phyloP scores from a whole-genome alignment of 2,888 invertebrate species.

The Schizaphis graminum region DNA sequence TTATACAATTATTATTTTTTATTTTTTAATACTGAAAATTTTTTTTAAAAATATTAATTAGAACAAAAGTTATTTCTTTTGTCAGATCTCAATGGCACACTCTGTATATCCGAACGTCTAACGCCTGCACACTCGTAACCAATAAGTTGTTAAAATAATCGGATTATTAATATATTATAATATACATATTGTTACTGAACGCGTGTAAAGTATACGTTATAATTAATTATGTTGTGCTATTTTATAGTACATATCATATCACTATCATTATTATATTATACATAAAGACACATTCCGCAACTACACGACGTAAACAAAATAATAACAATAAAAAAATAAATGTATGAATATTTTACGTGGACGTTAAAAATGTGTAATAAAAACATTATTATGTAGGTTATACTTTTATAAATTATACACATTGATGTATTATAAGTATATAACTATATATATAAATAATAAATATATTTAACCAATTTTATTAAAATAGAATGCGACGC shows the following conservation, averaged over 20 bases:
- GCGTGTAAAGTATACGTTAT: background rate
- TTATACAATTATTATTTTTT: too few species aligned
- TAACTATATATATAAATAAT: too few species aligned
- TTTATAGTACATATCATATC: background rate
- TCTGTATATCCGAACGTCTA: background rate
- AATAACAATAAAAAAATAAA: background rate
- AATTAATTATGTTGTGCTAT: background rate
- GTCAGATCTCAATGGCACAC: too few species aligned
- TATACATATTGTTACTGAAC: background rate
- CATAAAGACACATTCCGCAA: background rate
- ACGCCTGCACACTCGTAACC: background rate
- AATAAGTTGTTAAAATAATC: background rate
- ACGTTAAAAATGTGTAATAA: background rate
- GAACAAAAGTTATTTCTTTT: too few species aligned
- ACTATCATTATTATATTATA: background rate
- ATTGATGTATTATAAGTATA: background rate
- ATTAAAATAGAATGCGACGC: background rate
- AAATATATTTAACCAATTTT: background rate
- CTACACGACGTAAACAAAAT: background rate
- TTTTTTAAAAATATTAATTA: too few species aligned
- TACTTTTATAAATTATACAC: background rate
- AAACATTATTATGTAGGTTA: background rate
- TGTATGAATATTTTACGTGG: background rate
- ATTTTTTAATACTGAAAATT: too few species aligned
- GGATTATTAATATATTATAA: background rate